Percentiles rank a stretch among this genome's conserved stretches.
Conservation (phyloP, 2,113 vertebrate genomes). For the Anseranas semipalmata region DNA sequence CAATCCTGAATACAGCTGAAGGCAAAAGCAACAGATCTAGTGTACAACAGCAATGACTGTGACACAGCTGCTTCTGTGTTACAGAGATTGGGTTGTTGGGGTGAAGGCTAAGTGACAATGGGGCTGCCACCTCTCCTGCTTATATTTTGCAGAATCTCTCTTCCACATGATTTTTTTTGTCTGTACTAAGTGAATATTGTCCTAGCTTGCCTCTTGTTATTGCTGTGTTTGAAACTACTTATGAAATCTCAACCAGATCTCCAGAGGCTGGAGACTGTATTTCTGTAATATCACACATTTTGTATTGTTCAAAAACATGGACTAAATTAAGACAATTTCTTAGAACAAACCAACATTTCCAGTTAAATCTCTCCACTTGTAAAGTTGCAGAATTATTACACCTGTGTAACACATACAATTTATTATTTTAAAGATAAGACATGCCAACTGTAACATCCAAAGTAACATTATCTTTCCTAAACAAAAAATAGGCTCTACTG, state of each 20-base stretch:
- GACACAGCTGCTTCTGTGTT: not conserved
- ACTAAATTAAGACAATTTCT: not conserved
- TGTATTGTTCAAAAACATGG: not conserved
- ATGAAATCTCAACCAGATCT: not conserved
- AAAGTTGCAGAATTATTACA: not conserved
- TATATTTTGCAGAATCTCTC: not conserved
- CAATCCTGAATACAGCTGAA: not conserved
- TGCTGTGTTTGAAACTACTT: not conserved
- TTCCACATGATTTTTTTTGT: not conserved
- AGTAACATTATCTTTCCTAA: not conserved
- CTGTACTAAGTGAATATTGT: not conserved
- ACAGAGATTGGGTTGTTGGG: not conserved
- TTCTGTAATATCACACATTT: not conserved
- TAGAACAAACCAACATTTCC: not conserved
- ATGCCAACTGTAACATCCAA: not conserved
- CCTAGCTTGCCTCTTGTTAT: not conserved
- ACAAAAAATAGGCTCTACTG: not conserved
- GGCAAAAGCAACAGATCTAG: not conserved
- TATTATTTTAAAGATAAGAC: not conserved
- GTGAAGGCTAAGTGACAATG: not conserved
- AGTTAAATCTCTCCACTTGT: not conserved
- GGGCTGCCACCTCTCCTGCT: not conserved
- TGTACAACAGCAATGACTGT: not conserved
- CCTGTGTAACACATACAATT: not conserved
- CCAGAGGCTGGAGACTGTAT: not conserved